Evolutionary conservation across 2,113 vertebrate species (phyloP).

Genomic region (Donacobius atricapilla): DNA sequence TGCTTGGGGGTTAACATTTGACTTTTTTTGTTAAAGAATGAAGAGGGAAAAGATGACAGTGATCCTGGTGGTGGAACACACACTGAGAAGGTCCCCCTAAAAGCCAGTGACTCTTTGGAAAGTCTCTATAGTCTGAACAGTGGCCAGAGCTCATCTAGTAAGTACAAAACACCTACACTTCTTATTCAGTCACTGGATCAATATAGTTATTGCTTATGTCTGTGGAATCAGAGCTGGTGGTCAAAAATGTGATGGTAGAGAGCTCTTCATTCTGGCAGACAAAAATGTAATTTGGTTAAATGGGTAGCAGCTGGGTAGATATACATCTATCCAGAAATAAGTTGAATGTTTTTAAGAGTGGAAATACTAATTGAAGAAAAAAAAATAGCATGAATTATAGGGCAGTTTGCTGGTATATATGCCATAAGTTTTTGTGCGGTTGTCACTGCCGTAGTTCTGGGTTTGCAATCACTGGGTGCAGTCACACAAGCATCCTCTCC

Average conservation of each 20-base stretch:
- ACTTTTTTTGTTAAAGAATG: constrained; percentile 70
- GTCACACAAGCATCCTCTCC: neutral
- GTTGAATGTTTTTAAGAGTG: neutral
- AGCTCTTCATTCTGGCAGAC: neutral
- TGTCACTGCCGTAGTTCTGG: neutral
- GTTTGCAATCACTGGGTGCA: neutral
- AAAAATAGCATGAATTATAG: neutral
- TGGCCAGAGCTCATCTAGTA: constrained; percentile 89
- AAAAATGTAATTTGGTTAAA: neutral
- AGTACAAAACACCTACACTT: constrained; percentile 54
- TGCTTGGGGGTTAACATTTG: neutral
- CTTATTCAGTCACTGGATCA: neutral
- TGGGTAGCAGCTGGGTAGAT: neutral
- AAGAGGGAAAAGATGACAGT: constrained; percentile 62
- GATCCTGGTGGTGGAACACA: constrained; percentile 62
- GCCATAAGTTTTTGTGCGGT: neutral
- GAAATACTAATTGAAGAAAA: neutral
- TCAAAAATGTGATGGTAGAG: neutral
- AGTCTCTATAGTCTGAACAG: constrained; percentile 87
- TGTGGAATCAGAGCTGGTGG: neutral
- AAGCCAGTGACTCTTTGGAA: constrained; percentile 83
- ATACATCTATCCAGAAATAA: neutral
- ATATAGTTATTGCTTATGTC: constrained; percentile 5
- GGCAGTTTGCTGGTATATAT: neutral
- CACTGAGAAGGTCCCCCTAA: constrained; percentile 67